A percentile compares a stretch with the other conserved stretches of the same genome.
Conservation (phyloP, 1,140 invertebrate genomes). For the Brachystomella parvula region DNA sequence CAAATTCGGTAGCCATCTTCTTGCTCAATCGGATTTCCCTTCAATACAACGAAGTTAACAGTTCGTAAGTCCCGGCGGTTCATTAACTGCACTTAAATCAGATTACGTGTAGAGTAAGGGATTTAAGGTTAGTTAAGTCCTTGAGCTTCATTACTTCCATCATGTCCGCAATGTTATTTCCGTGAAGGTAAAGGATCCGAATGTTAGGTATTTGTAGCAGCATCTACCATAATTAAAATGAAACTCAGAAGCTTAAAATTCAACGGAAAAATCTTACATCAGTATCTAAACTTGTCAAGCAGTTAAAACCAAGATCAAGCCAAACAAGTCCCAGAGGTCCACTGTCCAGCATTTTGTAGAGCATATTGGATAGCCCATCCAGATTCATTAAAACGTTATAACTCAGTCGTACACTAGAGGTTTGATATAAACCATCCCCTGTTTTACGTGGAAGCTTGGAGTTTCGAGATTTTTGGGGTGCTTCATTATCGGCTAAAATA, state of each 20-base stretch:
- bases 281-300: constrained; percentile 28
- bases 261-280: constrained; percentile 26
- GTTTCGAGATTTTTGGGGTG: constrained; percentile 22
- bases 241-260: constrained; percentile 2
- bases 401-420: constrained; percentile 29
- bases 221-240: constrained; percentile 18
- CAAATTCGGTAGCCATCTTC: constrained; percentile 30
- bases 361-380: constrained; percentile 28
- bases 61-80: neutral
- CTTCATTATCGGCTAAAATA: constrained; percentile 20
- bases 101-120: constrained; percentile 34
- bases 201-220: constrained; percentile 32
- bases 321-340: constrained; percentile 35
- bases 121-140: constrained; percentile 12
- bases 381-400: constrained; percentile 30
- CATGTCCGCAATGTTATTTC: constrained; percentile 35
- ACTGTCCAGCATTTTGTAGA: constrained; percentile 34
- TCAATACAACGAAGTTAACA: neutral
- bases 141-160: constrained; percentile 28
- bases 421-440: constrained; percentile 30
- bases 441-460: constrained; percentile 27
- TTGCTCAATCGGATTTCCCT: constrained; percentile 37
- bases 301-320: constrained; percentile 34
- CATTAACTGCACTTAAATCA: constrained; percentile 2
- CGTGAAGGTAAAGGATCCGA: constrained; percentile 35